These are phyloP conservation scores for Actinemys pallida DNA, from an alignment of 2,113 vertebrate genomes.

Conservation along the genomic window DNA sequence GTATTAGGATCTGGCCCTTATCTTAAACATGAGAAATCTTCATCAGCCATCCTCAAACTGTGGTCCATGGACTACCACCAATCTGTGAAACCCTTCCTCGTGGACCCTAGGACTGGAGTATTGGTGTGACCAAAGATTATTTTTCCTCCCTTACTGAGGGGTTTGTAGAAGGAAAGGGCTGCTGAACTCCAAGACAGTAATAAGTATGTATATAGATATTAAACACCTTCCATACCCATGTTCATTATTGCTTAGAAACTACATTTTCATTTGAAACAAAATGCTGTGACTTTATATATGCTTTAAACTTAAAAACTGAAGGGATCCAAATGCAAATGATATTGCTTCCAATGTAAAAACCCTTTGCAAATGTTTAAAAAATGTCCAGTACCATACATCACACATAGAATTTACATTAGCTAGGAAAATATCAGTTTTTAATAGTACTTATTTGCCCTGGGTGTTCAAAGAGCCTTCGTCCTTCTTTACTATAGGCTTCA, in stretches of 20 bases:
- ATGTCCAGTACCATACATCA: background rate
- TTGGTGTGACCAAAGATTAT: background rate
- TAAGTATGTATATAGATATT: background rate
- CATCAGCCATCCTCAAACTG: background rate
- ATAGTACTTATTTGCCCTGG: background rate
- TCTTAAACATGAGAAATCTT: background rate
- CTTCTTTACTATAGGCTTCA: background rate
- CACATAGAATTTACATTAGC: background rate
- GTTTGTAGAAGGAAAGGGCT: background rate
- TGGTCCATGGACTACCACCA: background rate
- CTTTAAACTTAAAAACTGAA: constrained; percentile 26
- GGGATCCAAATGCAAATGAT: constrained; percentile 43
- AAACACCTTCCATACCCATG: background rate
- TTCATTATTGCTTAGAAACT: background rate
- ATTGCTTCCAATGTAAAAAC: constrained; percentile 29
- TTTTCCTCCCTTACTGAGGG: background rate
- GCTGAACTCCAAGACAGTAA: background rate
- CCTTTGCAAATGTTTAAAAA: constrained; percentile 8
- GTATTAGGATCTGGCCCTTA: background rate
- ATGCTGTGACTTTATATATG: constrained; percentile 18
- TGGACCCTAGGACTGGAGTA: constrained; percentile 23
- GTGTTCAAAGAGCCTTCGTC: background rate
- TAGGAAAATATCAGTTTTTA: background rate
- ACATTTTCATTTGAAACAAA: constrained; percentile 17
- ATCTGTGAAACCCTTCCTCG: background rate